Base-by-base conservation (phyloP, 2,113 vertebrate genomes). In the Procavia capensis region DNA sequence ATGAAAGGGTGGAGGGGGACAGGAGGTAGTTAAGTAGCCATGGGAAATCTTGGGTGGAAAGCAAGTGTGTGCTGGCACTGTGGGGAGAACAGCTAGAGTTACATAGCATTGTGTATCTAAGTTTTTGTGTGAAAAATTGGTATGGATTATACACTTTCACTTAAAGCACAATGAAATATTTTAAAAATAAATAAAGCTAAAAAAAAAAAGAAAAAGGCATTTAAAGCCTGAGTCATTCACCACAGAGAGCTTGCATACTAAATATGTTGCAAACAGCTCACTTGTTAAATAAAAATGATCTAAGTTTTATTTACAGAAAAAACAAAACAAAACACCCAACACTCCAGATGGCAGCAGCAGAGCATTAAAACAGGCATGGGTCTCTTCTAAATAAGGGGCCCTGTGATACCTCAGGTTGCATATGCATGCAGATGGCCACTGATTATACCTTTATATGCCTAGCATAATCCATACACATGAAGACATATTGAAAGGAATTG, bases 161-260 rank as follows among this genome's bases (percentile, higher is more conserved):
- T n/a, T n/a, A n/a, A n/a, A n/a, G n/a, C n/a, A n/a, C n/a, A n/a
- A n/a, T n/a, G n/a, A n/a, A n/a, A n/a, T n/a, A n/a, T n/a, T n/a
- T n/a, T n/a, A n/a, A n/a, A n/a, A n/a, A n/a, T n/a, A n/a, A n/a
- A n/a, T n/a, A n/a, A n/a, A n/a, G n/a, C n/a, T n/a, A n/a, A n/a
- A n/a, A n/a, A n/a, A n/a, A n/a, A n/a, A n/a, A n/a, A n/a, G n/a
- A 54, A 54, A 54, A 97, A 98, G 47, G 79, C 94, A 36, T 93
- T 68, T 92, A 95, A 95, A 92, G 64, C 84, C 25, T 97, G 96
- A 98, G 83, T 97, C 98, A 98, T 93, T 93, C 59, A 29, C 76
- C 97, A 97, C 88, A 4, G 0, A 39, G n/a, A n/a, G 90, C 85
- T 57, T 88, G 64, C 95, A 97, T 94, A 50, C 91, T 90, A 96